Percentiles rank a stretch among this genome's conserved stretches.
Evolutionary conservation across 2,113 vertebrate genomes (phyloP).

Genomic region (Bos javanicus): DNA sequence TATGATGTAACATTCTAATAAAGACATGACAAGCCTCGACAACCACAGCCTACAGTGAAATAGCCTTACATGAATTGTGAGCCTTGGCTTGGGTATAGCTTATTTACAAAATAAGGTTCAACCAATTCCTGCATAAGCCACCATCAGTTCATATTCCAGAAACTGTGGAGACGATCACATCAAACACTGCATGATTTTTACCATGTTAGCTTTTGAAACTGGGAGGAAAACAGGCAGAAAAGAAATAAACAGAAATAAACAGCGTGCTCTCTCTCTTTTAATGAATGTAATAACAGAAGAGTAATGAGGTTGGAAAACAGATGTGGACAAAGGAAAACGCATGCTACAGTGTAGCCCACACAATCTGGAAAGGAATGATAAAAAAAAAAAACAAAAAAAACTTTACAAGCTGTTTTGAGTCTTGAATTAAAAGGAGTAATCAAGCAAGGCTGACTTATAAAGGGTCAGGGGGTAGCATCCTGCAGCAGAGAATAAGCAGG

Average conservation of each 20-base stretch:
- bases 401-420: conserved; percentile 86
- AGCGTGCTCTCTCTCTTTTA: conserved; percentile 30
- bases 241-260: conserved; percentile 75
- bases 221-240: conserved; percentile 52
- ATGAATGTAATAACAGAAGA: conserved; percentile 81
- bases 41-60: background rate
- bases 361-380: conserved; percentile 83
- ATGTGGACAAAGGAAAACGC: conserved; percentile 78
- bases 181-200: conserved; percentile 42
- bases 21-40: background rate
- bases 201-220: conserved; percentile 58
- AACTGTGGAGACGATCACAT: background rate
- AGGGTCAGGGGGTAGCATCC: conserved; percentile 76
- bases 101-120: background rate
- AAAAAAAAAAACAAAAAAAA: conserved; percentile 74
- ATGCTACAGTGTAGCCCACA: conserved; percentile 67
- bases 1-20: background rate
- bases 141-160: background rate
- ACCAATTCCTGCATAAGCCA: background rate
- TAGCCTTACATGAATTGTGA: background rate
- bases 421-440: conserved; percentile 83
- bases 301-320: conserved; percentile 86
- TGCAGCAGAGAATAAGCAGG: conserved; percentile 84
- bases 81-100: background rate
- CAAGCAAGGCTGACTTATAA: conserved; percentile 79